Conservation (phyloP, 35 echinoderm and acorn worm species). For the Hemicentrotus pulcherrimus region DNA sequence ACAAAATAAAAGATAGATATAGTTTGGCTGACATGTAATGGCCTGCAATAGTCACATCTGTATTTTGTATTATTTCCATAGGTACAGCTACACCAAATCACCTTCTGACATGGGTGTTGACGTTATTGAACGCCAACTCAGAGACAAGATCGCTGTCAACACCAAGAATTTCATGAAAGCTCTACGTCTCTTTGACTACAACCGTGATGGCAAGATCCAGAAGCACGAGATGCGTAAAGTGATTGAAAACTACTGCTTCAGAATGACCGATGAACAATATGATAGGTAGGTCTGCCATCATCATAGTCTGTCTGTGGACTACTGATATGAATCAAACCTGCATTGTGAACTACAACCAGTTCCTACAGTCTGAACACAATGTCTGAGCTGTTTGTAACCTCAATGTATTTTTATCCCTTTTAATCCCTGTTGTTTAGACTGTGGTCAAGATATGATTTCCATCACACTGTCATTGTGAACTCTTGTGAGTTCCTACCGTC, state of each 20-base stretch:
- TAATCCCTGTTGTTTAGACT: conserved; percentile 38
- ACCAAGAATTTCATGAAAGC: conserved; percentile 89
- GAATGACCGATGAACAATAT: conserved; percentile 96
- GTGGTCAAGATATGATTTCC: conserved; percentile 94
- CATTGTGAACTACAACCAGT: conserved; percentile 87
- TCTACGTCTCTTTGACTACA: conserved; percentile 91
- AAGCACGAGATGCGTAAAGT: conserved; percentile 97
- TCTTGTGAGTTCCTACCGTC: conserved; percentile 80
- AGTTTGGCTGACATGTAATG: too few species aligned
- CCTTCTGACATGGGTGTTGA: conserved; percentile 97
- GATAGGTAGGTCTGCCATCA: conserved; percentile 63
- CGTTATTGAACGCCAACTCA: conserved; percentile 82
- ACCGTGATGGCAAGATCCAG: conserved; percentile 90
- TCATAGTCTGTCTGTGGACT: too few species aligned
- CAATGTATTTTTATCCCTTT: background rate
- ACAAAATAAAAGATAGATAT: too few species aligned
- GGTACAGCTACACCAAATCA: conserved; percentile 96
- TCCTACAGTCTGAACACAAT: conserved; percentile 50
- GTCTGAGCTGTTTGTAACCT: background rate
- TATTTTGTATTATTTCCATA: background rate
- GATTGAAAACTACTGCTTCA: conserved; percentile 94
- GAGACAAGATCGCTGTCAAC: conserved; percentile 66
- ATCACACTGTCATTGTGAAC: conserved; percentile 85
- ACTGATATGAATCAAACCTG: conserved; percentile 93
- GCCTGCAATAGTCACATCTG: background rate